Conservation (phyloP, 2,797 vertebrate species). For the Denticeps clupeoides region DNA sequence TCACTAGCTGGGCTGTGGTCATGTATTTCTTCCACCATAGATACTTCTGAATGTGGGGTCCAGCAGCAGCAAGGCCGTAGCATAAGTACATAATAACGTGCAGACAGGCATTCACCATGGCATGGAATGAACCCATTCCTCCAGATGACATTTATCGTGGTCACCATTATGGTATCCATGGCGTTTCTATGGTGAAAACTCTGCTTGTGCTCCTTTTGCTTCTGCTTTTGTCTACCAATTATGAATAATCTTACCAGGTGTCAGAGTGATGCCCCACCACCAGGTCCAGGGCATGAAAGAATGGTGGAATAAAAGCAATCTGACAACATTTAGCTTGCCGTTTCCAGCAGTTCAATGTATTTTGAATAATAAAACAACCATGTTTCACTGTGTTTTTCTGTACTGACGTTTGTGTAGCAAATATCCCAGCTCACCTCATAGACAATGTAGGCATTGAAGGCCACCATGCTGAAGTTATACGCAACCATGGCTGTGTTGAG, state of each 20-base stretch:
- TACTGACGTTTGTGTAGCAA: not conserved
- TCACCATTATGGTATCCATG: not conserved
- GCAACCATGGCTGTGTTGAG: slow-evolving; percentile 80
- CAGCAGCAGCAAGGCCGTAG: slow-evolving; percentile 85
- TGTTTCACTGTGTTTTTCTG: too few species aligned
- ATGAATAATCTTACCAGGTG: slow-evolving; percentile 72
- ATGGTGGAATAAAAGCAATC: slow-evolving; percentile 68
- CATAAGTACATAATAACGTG: slow-evolving; percentile 95
- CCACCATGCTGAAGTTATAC: slow-evolving; percentile 87
- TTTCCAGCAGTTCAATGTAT: slow-evolving; percentile 87
- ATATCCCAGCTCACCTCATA: slow-evolving; percentile 70
- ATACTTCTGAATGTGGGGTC: slow-evolving; percentile 87
- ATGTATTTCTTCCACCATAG: slow-evolving; percentile 99
- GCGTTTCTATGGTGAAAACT: too few species aligned
- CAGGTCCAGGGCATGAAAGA: slow-evolving; percentile 94
- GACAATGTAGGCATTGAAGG: slow-evolving; percentile 79
- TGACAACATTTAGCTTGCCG: slow-evolving; percentile 57
- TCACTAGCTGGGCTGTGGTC: slow-evolving; percentile 92
- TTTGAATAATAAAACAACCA: slow-evolving; percentile 94
- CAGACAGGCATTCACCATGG: slow-evolving; percentile 82
- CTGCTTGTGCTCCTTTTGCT: too few species aligned
- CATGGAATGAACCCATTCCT: slow-evolving; percentile 93
- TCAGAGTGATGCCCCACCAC: slow-evolving; percentile 94
- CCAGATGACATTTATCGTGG: slow-evolving; percentile 47
- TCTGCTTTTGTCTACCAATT: not conserved